Conservation (phyloP, 2,888 invertebrate species). For the Kuschelorhynchus macadamiae region DNA sequence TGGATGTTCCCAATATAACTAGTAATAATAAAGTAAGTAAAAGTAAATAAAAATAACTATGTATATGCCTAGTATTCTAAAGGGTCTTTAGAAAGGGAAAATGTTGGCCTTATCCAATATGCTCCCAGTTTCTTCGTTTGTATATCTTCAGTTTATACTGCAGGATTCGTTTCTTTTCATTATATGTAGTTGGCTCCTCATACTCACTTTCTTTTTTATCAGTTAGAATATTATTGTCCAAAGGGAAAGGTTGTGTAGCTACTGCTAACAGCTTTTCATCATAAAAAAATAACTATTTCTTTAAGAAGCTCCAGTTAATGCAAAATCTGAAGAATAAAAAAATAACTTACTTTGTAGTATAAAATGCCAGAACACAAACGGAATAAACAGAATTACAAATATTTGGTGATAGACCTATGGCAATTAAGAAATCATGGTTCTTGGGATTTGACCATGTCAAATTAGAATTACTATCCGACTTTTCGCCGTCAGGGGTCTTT, state of each 20-base stretch:
- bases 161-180: background rate
- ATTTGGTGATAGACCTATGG: no score
- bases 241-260: background rate
- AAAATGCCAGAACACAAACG: no score
- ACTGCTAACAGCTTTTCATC: constrained; percentile 1
- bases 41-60: constrained; percentile 16
- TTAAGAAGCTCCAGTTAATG: no score
- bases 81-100: constrained; percentile 4
- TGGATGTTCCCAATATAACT: constrained; percentile 7
- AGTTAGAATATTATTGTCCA: constrained; percentile 10
- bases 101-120: constrained; percentile 12
- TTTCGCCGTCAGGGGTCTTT: no score
- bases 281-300: constrained; percentile 11
- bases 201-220: constrained; percentile 2
- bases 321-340: no score
- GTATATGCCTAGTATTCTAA: constrained; percentile 3
- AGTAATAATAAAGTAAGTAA: no score
- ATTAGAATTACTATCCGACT: no score
- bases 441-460: no score
- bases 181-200: background rate
- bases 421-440: no score
- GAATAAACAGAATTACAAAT: no score
- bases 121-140: background rate
- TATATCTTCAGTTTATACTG: background rate
- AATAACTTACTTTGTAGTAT: no score